Percentiles rank a stretch among this genome's conserved stretches.
Conservation (phyloP, 2,888 invertebrate genomes). For the Amblyjoppa proteus region DNA sequence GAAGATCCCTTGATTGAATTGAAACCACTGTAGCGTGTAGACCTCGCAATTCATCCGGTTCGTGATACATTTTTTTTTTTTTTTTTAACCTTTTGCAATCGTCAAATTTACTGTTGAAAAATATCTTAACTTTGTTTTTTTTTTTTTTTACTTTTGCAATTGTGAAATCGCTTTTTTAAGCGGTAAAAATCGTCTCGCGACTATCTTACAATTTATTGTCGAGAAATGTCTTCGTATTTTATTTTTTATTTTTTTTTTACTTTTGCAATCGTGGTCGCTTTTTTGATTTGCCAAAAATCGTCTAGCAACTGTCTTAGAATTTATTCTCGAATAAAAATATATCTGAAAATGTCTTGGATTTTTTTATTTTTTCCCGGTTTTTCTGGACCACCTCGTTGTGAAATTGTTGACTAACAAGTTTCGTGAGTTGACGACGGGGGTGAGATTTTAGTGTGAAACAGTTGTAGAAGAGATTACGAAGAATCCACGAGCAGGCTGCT, state of each 20-base stretch:
- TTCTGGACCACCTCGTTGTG: background rate
- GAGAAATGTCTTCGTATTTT: background rate
- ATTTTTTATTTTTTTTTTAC: constrained; percentile 19
- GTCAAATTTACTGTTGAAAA: background rate
- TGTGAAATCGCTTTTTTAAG: background rate
- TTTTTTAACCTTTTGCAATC: background rate
- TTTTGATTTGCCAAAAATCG: background rate
- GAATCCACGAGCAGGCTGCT: constrained; percentile 35
- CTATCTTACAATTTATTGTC: background rate
- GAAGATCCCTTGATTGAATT: constrained; percentile 71
- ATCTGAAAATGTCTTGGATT: background rate
- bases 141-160: constrained; percentile 10
- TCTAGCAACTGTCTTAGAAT: background rate
- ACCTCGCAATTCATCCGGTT: constrained; percentile 67
- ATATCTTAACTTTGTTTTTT: background rate
- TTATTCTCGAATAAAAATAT: background rate
- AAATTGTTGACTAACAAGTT: background rate
- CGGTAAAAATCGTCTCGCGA: background rate
- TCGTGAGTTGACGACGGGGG: background rate
- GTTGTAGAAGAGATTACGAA: constrained; percentile 16
- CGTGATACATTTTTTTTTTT: constrained; percentile 17
- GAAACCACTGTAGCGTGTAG: constrained; percentile 17
- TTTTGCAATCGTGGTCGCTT: background rate
- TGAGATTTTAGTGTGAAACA: background rate
- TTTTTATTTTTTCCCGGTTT: constrained; percentile 4